These are phyloP conservation scores for Penelope pileata DNA, from an alignment of 2,113 vertebrate genomes.

Conservation along the genomic window DNA sequence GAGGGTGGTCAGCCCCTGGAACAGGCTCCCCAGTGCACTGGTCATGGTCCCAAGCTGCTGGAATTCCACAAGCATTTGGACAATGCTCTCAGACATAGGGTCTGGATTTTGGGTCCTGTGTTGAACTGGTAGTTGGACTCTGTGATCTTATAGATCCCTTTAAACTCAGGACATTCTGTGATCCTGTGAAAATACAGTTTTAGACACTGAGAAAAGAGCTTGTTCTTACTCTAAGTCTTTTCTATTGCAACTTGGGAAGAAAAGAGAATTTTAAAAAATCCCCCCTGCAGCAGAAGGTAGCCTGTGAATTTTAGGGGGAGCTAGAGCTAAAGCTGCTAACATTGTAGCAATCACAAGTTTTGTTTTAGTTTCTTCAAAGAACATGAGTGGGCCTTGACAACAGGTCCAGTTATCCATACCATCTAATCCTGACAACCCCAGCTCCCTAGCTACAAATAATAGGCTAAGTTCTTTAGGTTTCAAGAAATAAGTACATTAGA, in stretches of 20 bases:
- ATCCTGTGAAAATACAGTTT: not conserved
- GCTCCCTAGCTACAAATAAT: not conserved
- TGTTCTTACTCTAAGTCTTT: not conserved
- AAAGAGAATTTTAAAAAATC: not conserved
- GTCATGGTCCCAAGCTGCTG: too few species aligned
- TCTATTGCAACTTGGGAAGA: not conserved
- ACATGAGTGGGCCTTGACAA: not conserved
- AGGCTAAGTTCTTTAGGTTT: not conserved
- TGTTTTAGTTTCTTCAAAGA: not conserved
- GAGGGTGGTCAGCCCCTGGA: too few species aligned
- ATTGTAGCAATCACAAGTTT: not conserved
- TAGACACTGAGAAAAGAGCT: not conserved
- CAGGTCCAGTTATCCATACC: not conserved
- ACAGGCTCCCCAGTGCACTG: too few species aligned
- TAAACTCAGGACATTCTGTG: too few species aligned
- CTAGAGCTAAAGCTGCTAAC: not conserved
- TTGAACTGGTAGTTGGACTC: not conserved
- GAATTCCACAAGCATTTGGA: not conserved
- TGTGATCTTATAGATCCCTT: too few species aligned
- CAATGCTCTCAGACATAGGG: not conserved
- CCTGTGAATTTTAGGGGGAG: not conserved
- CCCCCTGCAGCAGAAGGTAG: not conserved
- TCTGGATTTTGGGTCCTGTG: not conserved
- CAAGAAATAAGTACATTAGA: not conserved
- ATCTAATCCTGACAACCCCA: not conserved